Evolutionary conservation across 2,113 vertebrate species (phyloP).

Genomic region (Capreolus pygargus): DNA sequence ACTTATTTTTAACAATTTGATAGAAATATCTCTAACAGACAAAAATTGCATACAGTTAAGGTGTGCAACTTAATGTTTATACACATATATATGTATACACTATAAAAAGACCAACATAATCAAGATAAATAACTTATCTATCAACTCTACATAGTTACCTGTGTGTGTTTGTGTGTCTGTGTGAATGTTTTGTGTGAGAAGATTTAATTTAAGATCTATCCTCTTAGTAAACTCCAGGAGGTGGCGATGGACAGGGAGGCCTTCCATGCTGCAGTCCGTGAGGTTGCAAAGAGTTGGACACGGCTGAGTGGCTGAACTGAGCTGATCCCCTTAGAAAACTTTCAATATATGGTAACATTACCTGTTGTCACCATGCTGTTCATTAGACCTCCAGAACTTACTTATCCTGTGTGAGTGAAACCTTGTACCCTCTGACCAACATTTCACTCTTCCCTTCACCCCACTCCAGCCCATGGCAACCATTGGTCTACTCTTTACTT

Average conservation of each 20-base stretch:
- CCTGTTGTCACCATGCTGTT: neutral
- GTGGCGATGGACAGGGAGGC: neutral
- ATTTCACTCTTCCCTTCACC: neutral
- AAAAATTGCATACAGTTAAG: neutral
- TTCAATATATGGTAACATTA: neutral
- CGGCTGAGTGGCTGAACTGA: accelerated
- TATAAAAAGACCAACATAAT: neutral
- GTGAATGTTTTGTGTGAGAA: neutral
- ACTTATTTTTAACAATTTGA: neutral
- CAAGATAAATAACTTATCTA: neutral
- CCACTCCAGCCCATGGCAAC: neutral
- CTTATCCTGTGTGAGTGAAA: neutral
- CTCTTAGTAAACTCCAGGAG: neutral
- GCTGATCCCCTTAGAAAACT: neutral
- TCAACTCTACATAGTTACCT: neutral
- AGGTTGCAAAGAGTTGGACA: neutral
- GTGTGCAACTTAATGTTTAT: neutral
- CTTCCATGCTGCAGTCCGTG: neutral
- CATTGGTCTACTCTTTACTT: neutral
- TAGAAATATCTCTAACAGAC: neutral
- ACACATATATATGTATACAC: neutral
- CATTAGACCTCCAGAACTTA: neutral
- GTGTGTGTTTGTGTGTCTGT: neutral
- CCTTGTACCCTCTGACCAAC: neutral
- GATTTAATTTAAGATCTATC: neutral